Conservation (phyloP, 1,140 invertebrate species). For the Melipona quadrifasciata region DNA sequence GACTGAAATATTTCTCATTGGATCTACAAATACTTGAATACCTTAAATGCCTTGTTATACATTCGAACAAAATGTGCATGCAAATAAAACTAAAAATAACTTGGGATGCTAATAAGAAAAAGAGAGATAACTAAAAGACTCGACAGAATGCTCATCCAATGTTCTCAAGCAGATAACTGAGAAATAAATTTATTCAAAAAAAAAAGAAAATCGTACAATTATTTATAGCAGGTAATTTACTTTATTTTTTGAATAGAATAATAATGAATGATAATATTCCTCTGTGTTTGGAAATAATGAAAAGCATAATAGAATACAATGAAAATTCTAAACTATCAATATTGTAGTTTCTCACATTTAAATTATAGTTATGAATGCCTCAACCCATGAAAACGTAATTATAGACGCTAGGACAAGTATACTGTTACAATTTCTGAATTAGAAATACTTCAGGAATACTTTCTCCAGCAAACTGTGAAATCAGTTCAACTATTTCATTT, state of each 20-base stretch:
- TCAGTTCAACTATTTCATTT: background rate
- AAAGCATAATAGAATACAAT: too few species aligned
- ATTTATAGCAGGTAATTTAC: background rate
- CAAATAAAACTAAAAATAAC: background rate
- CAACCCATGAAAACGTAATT: background rate
- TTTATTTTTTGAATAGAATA: background rate
- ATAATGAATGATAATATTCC: background rate
- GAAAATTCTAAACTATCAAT: background rate
- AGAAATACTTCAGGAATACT: background rate
- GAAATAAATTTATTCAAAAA: background rate
- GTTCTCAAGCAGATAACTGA: background rate
- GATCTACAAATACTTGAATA: background rate
- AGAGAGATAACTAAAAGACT: background rate
- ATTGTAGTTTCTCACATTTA: background rate
- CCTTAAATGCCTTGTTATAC: background rate
- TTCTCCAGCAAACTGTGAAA: background rate
- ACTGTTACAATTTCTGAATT: background rate
- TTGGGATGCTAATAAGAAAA: background rate
- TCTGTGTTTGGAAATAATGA: background rate
- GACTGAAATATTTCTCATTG: background rate
- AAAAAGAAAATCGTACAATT: background rate
- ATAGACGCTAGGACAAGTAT: too few species aligned
- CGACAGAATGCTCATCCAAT: too few species aligned
- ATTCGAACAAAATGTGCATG: background rate
- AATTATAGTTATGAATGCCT: background rate